Evolutionary conservation across 2,888 invertebrate species (phyloP).

Genomic region (Ophion costatus): DNA sequence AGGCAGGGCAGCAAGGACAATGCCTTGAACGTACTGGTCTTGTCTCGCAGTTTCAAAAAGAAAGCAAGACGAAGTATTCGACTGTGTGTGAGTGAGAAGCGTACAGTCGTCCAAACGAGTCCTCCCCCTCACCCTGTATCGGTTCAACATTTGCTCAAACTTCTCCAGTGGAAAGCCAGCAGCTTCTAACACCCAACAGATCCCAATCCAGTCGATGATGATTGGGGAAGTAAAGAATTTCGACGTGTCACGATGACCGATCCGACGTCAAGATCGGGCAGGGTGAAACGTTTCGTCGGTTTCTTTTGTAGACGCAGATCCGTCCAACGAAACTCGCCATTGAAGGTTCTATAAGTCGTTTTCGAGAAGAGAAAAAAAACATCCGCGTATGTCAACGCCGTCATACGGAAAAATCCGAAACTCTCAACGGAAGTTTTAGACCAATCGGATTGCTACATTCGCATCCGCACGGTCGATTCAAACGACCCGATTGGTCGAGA

Average conservation of each 20-base stretch:
- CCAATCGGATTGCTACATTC: too few species aligned
- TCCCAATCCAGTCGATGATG: slow-evolving; percentile 28
- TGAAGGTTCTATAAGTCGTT: neutral
- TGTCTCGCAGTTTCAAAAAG: slow-evolving; percentile 36
- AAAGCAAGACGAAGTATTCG: slow-evolving; percentile 50
- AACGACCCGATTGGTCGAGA: too few species aligned
- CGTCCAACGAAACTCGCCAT: neutral
- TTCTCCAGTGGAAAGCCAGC: slow-evolving; percentile 55
- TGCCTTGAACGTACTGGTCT: slow-evolving; percentile 33
- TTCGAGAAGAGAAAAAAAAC: neutral
- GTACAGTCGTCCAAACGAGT: slow-evolving; percentile 20
- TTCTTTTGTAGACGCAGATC: neutral
- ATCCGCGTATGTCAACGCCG: too few species aligned
- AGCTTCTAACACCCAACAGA: neutral
- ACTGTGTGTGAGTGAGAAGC: neutral
- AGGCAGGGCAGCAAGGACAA: slow-evolving; percentile 60
- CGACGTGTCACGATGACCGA: slow-evolving; percentile 1
- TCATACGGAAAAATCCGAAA: too few species aligned
- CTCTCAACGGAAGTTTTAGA: too few species aligned
- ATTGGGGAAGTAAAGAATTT: slow-evolving; percentile 48
- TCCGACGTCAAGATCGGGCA: neutral
- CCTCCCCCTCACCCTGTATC: neutral
- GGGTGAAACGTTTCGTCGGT: too few species aligned
- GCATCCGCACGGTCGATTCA: too few species aligned
- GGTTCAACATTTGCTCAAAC: slow-evolving; percentile 48